phyloP scores from a whole-genome alignment of 1,140 invertebrate genomes.

The Phortica variegata region DNA sequence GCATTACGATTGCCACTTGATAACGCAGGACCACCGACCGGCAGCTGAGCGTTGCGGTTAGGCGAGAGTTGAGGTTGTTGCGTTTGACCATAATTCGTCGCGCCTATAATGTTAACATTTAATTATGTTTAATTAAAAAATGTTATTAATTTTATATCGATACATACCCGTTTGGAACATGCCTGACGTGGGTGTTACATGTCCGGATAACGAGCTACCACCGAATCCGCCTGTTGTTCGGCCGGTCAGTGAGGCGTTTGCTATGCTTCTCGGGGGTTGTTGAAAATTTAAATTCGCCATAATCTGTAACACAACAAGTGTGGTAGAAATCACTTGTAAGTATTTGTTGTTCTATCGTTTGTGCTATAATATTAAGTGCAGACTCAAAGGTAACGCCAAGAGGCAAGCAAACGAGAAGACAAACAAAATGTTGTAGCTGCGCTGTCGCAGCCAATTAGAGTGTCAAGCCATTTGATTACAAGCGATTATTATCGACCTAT shows the following conservation, averaged over 20 bases:
- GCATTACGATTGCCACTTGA: slow-evolving; percentile 60
- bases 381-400: too few relatives aligned
- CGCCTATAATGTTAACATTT: slow-evolving; percentile 15
- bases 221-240: slow-evolving; percentile 64
- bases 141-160: not conserved
- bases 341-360: not conserved
- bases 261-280: slow-evolving; percentile 74
- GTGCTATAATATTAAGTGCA: too few relatives aligned
- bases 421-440: too few relatives aligned
- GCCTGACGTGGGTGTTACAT: slow-evolving; percentile 71
- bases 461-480: slow-evolving; percentile 11
- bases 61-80: slow-evolving; percentile 65
- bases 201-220: slow-evolving; percentile 64
- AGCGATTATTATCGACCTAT: slow-evolving; percentile 13
- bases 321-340: not conserved
- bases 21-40: slow-evolving; percentile 60
- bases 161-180: slow-evolving; percentile 62
- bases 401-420: too few relatives aligned
- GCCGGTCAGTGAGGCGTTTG: slow-evolving; percentile 66
- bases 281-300: slow-evolving; percentile 84
- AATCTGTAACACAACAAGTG: slow-evolving; percentile 41
- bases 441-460: not conserved
- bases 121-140: too few relatives aligned
- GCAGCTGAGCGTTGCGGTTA: slow-evolving; percentile 58
- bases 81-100: slow-evolving; percentile 58